Evolutionary conservation across 2,888 invertebrate species (phyloP).

Genomic region (Acronicta alni): DNA sequence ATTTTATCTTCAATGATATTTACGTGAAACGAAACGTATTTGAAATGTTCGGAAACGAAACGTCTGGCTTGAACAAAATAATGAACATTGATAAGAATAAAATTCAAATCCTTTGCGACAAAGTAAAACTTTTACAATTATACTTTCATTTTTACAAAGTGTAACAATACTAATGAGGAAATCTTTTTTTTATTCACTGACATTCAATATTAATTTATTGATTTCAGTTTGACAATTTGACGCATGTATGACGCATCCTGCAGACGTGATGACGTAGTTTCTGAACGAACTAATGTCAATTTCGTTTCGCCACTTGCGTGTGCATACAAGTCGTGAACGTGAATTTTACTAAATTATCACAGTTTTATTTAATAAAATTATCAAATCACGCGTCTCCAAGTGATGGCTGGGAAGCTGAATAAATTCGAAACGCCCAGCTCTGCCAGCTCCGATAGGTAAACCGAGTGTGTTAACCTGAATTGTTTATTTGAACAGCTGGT

Average conservation of each 20-base stretch:
- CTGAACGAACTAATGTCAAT: constrained; percentile 64
- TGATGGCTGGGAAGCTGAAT: constrained; percentile 88
- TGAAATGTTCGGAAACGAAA: constrained; percentile 7
- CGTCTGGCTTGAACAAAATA: background rate
- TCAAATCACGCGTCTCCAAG: constrained; percentile 63
- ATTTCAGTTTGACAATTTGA: constrained; percentile 39
- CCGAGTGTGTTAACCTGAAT: constrained; percentile 74
- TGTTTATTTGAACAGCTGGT: constrained; percentile 87
- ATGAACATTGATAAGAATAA: too few relatives aligned
- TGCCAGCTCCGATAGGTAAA: constrained; percentile 97
- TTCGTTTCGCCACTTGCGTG: constrained; percentile 67
- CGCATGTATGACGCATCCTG: constrained; percentile 44
- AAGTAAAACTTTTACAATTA: too few relatives aligned
- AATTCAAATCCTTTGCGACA: too few relatives aligned
- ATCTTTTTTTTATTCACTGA: background rate
- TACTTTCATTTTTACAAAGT: too few relatives aligned
- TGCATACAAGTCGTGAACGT: constrained; percentile 64
- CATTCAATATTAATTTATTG: constrained; percentile 25
- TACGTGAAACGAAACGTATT: constrained; percentile 8
- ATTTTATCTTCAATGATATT: background rate
- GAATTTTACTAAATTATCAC: constrained; percentile 63
- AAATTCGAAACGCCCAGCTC: constrained; percentile 96
- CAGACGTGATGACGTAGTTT: constrained; percentile 39
- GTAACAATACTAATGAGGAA: background rate
- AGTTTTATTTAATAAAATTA: constrained; percentile 57